Evolutionary conservation across 1,140 invertebrate genomes (phyloP).

Genomic region (Calephelis virginiensis): DNA sequence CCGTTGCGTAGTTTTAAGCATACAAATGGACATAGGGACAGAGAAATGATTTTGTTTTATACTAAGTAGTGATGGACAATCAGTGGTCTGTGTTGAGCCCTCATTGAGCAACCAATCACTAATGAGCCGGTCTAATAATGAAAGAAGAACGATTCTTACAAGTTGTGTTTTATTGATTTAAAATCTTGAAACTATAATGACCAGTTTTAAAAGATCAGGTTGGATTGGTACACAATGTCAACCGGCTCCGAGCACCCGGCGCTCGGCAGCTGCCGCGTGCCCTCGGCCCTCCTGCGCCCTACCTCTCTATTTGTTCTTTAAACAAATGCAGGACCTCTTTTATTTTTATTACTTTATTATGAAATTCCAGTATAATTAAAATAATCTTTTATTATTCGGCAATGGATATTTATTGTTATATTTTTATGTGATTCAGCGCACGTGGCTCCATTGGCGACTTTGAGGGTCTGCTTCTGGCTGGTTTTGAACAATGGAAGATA

Average conservation of each 20-base stretch:
- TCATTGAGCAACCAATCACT: too few relatives aligned
- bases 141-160: background rate
- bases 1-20: too few relatives aligned
- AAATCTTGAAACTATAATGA: conserved; percentile 51
- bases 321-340: conserved; percentile 54
- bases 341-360: conserved; percentile 46
- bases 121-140: background rate
- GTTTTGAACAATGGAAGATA: too few relatives aligned
- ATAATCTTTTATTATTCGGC: conserved; percentile 4
- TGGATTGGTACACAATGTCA: conserved; percentile 70
- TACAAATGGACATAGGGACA: too few relatives aligned
- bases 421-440: background rate
- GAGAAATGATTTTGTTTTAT: too few relatives aligned
- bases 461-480: too few relatives aligned
- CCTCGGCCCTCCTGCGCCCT: conserved; percentile 55
- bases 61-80: too few relatives aligned
- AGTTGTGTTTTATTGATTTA: conserved; percentile 16
- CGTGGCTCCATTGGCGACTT: background rate
- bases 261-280: conserved; percentile 57
- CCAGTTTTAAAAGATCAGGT: conserved; percentile 63
- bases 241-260: conserved; percentile 65
- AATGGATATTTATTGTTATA: background rate
- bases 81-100: too few relatives aligned
- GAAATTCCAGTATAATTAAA: conserved; percentile 24
- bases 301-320: conserved; percentile 48